phyloP scores from a whole-genome alignment of 2,797 vertebrate species.

The Thripadectes ignobilis region DNA sequence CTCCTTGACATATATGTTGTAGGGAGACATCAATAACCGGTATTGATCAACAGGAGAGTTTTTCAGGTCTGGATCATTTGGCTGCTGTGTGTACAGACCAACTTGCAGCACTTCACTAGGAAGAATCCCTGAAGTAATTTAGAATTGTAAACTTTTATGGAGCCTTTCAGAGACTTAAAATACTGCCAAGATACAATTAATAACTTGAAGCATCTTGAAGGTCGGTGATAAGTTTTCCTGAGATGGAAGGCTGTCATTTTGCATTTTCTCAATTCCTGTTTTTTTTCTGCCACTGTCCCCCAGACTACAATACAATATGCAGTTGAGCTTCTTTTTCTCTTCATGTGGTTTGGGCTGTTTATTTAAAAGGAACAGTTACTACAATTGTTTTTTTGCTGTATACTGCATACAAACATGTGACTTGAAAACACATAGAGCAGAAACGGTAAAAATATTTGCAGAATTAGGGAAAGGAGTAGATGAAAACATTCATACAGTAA shows the following conservation, averaged over 20 bases:
- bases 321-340: neutral
- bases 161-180: neutral
- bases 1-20: rapidly evolving
- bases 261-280: neutral
- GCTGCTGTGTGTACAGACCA: neutral
- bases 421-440: neutral
- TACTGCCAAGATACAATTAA: neutral
- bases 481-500: neutral
- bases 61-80: neutral
- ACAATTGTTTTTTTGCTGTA: neutral
- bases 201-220: rapidly evolving
- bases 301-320: neutral
- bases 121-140: neutral
- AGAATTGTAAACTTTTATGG: neutral
- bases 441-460: neutral
- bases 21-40: neutral
- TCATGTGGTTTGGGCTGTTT: neutral
- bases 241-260: neutral
- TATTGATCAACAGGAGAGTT: neutral
- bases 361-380: neutral
- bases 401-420: neutral
- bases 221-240: neutral
- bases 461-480: neutral
- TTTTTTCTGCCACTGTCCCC: neutral
- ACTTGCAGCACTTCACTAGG: neutral